Conservation (phyloP, 2,888 invertebrate genomes). For the Esperia sulphurella region DNA sequence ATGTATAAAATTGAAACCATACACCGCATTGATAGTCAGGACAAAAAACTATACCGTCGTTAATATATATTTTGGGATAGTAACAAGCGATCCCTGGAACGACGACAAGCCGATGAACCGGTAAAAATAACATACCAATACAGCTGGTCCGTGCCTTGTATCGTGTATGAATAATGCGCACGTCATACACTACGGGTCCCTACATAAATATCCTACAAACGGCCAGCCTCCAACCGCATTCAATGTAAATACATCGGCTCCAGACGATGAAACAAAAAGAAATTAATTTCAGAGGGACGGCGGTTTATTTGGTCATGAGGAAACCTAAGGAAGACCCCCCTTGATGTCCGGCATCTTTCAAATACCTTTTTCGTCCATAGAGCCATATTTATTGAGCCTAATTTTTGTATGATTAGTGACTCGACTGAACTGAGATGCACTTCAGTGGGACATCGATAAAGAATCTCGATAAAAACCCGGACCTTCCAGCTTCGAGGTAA, state of each 20-base stretch:
- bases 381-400: conserved; percentile 46
- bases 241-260: conserved; percentile 74
- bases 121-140: conserved; percentile 61
- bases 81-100: conserved; percentile 2
- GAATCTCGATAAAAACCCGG: conserved; percentile 44
- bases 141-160: conserved; percentile 58
- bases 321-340: conserved; percentile 69
- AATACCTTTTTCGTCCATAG: conserved; percentile 56
- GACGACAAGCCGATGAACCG: conserved; percentile 62
- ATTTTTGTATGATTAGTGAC: conserved; percentile 66
- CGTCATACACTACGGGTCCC: conserved; percentile 71
- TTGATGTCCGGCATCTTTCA: conserved; percentile 57
- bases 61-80: conserved; percentile 1
- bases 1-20: neutral
- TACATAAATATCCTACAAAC: conserved; percentile 74
- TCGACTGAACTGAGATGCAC: conserved; percentile 32
- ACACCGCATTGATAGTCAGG: neutral
- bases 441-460: conserved; percentile 49
- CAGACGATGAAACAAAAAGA: conserved; percentile 77
- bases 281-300: conserved; percentile 75
- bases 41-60: neutral
- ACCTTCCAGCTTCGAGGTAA: conserved; percentile 25
- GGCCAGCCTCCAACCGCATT: conserved; percentile 73
- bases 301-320: conserved; percentile 65
- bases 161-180: conserved; percentile 73